A percentile compares a stretch with the other conserved stretches of the same genome.
Evolutionary conservation across 2,113 vertebrate genomes (phyloP).

Genomic region (Patagioenas fasciata): DNA sequence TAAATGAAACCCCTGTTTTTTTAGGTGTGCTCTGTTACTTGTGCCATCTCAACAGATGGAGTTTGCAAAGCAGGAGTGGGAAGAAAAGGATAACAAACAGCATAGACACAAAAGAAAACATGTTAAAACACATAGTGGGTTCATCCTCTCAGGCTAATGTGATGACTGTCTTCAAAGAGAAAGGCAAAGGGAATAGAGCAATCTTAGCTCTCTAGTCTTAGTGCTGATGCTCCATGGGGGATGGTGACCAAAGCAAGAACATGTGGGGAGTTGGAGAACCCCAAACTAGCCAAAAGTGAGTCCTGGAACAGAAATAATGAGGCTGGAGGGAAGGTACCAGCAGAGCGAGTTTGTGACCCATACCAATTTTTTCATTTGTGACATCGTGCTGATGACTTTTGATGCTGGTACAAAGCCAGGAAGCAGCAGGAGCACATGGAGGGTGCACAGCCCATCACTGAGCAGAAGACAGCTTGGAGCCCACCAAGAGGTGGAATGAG

Average conservation of each 20-base stretch:
- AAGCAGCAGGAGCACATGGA: background rate
- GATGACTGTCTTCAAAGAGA: background rate
- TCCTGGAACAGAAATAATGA: background rate
- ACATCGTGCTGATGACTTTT: background rate
- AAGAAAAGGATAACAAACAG: background rate
- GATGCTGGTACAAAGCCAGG: background rate
- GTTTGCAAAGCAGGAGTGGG: background rate
- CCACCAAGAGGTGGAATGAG: background rate
- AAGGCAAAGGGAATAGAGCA: background rate
- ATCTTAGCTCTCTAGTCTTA: background rate
- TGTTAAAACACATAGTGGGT: background rate
- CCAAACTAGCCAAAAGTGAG: background rate
- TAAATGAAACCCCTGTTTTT: background rate
- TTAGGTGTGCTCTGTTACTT: background rate
- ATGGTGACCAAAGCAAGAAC: background rate
- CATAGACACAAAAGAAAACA: background rate
- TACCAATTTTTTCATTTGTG: background rate
- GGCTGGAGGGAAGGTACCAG: background rate
- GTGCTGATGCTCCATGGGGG: background rate
- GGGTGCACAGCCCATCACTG: background rate
- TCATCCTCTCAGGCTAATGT: background rate
- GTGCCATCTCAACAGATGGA: background rate
- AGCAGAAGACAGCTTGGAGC: background rate
- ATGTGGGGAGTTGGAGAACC: background rate
- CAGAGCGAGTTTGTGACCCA: background rate